phyloP scores from a whole-genome alignment of 2,888 invertebrate genomes.

The Noctua janthina region DNA sequence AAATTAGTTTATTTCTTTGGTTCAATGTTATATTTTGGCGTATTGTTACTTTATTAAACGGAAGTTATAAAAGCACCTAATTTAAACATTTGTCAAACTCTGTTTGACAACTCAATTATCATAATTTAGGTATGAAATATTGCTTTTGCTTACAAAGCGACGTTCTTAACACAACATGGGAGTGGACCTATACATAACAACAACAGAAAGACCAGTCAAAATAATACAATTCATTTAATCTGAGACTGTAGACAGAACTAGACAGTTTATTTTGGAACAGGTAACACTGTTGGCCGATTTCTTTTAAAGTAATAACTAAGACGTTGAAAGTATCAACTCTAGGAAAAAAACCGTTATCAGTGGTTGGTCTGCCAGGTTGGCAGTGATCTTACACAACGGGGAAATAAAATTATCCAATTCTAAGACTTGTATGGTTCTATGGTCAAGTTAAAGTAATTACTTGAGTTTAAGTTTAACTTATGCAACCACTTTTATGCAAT shows the following conservation, averaged over 20 bases:
- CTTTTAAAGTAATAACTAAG: too few relatives aligned
- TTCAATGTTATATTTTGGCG: slow-evolving; percentile 8
- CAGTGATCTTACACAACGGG: neutral
- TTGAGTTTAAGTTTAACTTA: too few relatives aligned
- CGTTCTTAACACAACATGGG: neutral
- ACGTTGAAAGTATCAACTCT: neutral
- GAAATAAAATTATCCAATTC: neutral
- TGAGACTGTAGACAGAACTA: neutral
- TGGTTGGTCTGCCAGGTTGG: neutral
- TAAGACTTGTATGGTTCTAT: too few relatives aligned
- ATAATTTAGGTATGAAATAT: slow-evolving; percentile 4
- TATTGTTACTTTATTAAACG: neutral
- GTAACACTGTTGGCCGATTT: too few relatives aligned
- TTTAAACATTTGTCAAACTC: slow-evolving; percentile 9
- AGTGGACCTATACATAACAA: neutral
- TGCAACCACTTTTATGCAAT: too few relatives aligned
- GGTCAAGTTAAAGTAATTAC: too few relatives aligned
- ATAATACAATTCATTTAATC: neutral
- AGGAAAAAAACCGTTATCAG: neutral
- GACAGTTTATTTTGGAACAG: neutral
- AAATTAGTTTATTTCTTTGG: slow-evolving; percentile 27
- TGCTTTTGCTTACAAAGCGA: neutral
- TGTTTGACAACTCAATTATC: slow-evolving; percentile 26
- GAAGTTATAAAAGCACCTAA: slow-evolving; percentile 1
- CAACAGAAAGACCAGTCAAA: neutral